These are phyloP conservation scores for Tachycineta bicolor DNA, from an alignment of 2,113 vertebrate genomes.

Conservation along the genomic window DNA sequence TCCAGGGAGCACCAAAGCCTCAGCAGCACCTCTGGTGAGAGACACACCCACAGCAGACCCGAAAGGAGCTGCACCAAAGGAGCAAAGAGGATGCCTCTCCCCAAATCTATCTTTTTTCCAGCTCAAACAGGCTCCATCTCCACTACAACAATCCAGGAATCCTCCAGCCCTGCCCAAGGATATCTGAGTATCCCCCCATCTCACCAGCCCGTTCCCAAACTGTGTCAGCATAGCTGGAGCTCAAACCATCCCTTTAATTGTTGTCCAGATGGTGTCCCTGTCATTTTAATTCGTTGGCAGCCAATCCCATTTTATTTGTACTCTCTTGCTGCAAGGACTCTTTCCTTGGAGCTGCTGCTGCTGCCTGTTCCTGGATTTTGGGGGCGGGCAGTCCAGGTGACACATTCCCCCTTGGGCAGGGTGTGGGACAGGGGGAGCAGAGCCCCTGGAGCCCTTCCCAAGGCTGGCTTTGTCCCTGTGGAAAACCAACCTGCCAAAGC, in stretches of 20 bases:
- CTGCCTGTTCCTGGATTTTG: neutral
- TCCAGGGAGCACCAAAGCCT: neutral
- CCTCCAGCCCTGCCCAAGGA: neutral
- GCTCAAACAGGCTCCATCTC: neutral
- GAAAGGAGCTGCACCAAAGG: neutral
- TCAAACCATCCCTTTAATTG: slow-evolving; percentile 19
- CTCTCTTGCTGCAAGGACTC: neutral
- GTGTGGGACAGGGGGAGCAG: neutral
- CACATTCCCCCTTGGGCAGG: neutral
- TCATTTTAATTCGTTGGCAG: slow-evolving; percentile 22
- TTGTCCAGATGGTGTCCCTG: slow-evolving; percentile 44
- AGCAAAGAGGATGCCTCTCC: neutral
- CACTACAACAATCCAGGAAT: neutral
- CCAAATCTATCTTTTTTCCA: neutral
- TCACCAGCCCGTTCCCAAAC: neutral
- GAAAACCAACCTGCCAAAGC: neutral
- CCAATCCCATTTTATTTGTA: neutral
- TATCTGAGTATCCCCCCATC: neutral
- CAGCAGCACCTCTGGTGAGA: neutral
- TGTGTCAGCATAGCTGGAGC: neutral
- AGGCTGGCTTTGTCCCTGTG: neutral
- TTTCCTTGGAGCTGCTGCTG: neutral
- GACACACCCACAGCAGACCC: neutral
- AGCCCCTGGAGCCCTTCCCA: neutral
- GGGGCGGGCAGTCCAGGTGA: neutral